Evolutionary conservation across 2,797 vertebrate genomes (phyloP), one percentile per base, ranked within the genome.

Genomic region (Sebastes hopkinsi): DNA sequence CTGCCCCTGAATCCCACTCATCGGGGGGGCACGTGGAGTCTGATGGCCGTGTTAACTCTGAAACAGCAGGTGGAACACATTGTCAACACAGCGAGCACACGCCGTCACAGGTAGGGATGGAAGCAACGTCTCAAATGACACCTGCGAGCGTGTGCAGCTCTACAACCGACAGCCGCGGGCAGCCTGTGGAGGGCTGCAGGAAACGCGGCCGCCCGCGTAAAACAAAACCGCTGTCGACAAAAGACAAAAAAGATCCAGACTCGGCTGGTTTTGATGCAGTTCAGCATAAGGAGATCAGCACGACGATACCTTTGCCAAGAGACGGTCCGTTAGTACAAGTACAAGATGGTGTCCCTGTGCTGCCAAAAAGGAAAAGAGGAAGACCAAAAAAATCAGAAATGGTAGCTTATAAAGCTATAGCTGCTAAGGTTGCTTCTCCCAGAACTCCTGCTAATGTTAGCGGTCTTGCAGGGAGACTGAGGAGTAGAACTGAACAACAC

Each of bases 161-260:
- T 3, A 82, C 87, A 16, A 69, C 78, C 54, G 81, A 86, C 69
- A 30, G 29, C 25, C 74, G 36, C 0, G 70, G 61, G 54, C 64
- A 81, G 32, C 65, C 62, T 8, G 29, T 66, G 59, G 70, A 34
- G 30, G 66, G 23, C 52, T 69, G 56, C 62, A 88, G 50, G 46
- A 94, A 67, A 88, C 83, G 34, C 1, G 86, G 94, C 8, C 90
- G 90, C 16, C 87, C 87, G 36, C 76, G 69, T 18, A 94, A 91
- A 85, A 70, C 6, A 3, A 88, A 72, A 62, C 13, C 3, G 1
- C 3, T 66, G 30, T 11, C 4, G 60, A 50, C 8, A n/a, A 10
- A 69, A 46, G 58, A 72, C 8, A 74, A 38, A 66, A 74, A 23
- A 36, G 56, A 34, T 20, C 23, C 60, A 18, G 12, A 61, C 18